phyloP scores from a whole-genome alignment of 2,797 vertebrate genomes.

The Chaunax sp. region DNA sequence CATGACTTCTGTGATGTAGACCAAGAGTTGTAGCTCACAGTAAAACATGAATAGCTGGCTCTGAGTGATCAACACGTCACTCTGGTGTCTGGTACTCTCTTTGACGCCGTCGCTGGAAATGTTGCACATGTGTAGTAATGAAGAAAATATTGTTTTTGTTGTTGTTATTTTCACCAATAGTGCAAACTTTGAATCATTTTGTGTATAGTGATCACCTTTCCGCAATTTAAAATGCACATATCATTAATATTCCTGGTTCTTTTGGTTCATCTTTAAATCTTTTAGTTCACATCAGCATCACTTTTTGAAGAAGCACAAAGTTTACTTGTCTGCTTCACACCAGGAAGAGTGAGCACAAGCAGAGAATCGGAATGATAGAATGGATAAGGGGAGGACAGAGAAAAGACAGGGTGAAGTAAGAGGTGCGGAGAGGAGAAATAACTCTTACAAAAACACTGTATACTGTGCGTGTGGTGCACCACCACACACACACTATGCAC shows the following conservation, averaged over 20 bases:
- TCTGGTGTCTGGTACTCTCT: neutral
- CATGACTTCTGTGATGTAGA: constrained; percentile 3
- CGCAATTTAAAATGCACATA: neutral
- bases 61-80: constrained; percentile 17
- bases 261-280: constrained; percentile 20
- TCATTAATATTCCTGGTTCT: constrained; percentile 1
- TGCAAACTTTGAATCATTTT: neutral
- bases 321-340: constrained; percentile 24
- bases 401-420: constrained; percentile 22
- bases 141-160: too few relatives aligned
- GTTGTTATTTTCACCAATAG: too few relatives aligned
- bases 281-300: constrained; percentile 33
- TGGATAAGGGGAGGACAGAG: constrained; percentile 34
- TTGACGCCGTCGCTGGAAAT: neutral
- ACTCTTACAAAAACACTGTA: constrained; percentile 24
- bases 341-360: constrained; percentile 20
- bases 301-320: constrained; percentile 27
- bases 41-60: constrained; percentile 5
- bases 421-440: constrained; percentile 35
- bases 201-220: too few relatives aligned
- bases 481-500: constrained; percentile 14
- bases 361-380: constrained; percentile 27
- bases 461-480: constrained; percentile 25
- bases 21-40: constrained; percentile 12
- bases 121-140: neutral